Evolutionary conservation across 2,888 invertebrate genomes (phyloP), one percentile per base, ranked within the genome.

Genomic region (Brachyptera risi): DNA sequence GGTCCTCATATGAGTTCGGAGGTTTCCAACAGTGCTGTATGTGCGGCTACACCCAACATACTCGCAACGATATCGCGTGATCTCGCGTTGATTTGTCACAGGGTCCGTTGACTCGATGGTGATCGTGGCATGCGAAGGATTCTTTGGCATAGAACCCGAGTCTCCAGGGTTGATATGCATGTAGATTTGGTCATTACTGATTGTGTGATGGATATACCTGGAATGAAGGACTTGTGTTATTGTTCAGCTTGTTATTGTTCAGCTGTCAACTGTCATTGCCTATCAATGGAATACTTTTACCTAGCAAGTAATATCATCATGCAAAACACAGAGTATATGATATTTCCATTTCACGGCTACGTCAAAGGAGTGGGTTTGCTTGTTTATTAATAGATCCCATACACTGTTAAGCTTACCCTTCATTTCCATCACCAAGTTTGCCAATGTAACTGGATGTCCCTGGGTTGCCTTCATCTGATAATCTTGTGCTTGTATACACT

Each of bases 1-100:
- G 60, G 94, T 94, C 80, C 96, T 96, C 83, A 93, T 86, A 78
- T 96, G 96, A 63, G 96, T 96, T 71, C 93, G 84, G 67, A 96
- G 80, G 78, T 96, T 96, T 57, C 96, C 96, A 68, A 92, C 88
- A 4, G 96, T 96, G 73, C 93, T 95, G 75, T 96, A 96, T 59
- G 92, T 92, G 68, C 94, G 81, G 65, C 83, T 81, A 74, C 96
- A 96, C 15, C 91, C 92, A 64, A 90, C 88, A 76, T 88, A 94
- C 76, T 93, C 90, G 77, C 96, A 96, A 71, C 82, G 84, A 75
- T 90, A 94, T 69, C 92, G 80, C 68, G 85, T 86, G 40, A 82
- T 78, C 70, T 80, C 80, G 56, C 79, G 79, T 68, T 81, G 80
- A 71, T 79, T 79, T 38, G 80, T 81, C 59, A 79, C 75, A 51